A percentile compares a stretch with the other conserved stretches of the same genome.
These are phyloP conservation scores for Endomychus coccineus DNA, from an alignment of 2,888 invertebrate genomes.

Conservation along the genomic window DNA sequence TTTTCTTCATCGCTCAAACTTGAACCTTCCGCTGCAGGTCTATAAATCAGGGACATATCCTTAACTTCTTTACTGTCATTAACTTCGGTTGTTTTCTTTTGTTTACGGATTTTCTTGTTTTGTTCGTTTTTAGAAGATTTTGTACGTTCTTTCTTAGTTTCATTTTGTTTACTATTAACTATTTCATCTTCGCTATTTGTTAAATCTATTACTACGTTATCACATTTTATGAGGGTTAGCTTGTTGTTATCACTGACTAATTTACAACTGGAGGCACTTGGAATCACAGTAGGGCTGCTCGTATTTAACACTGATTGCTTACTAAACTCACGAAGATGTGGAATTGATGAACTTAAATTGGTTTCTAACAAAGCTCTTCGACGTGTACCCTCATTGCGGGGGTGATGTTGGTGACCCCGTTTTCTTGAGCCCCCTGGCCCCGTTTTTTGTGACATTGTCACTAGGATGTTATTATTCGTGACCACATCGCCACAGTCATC, in stretches of 20 bases:
- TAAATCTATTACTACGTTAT: slow-evolving; percentile 41
- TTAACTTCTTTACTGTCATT: slow-evolving; percentile 23
- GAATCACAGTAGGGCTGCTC: slow-evolving; percentile 22
- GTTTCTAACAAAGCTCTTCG: slow-evolving; percentile 51
- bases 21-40: slow-evolving; percentile 44
- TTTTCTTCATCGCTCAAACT: slow-evolving; percentile 49
- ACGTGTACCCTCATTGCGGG: slow-evolving; percentile 50
- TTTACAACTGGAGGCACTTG: slow-evolving; percentile 33
- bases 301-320: slow-evolving; percentile 22
- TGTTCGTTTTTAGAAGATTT: slow-evolving; percentile 24
- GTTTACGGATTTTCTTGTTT: slow-evolving; percentile 28
- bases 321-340: slow-evolving; percentile 31
- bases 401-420: slow-evolving; percentile 70
- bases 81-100: slow-evolving; percentile 14
- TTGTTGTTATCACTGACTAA: slow-evolving; percentile 11
- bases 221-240: slow-evolving; percentile 17
- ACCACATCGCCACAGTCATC: slow-evolving; percentile 54
- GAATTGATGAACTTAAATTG: slow-evolving; percentile 25
- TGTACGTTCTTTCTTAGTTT: slow-evolving; percentile 7
- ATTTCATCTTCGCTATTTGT: slow-evolving; percentile 39
- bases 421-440: slow-evolving; percentile 55
- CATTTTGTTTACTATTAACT: slow-evolving; percentile 19
- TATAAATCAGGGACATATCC: slow-evolving; percentile 38
- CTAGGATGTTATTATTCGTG: slow-evolving; percentile 30
- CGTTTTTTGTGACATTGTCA: slow-evolving; percentile 53